These are phyloP conservation scores for Muscicapa comitata DNA, from an alignment of 2,797 vertebrate species.

Conservation along the genomic window DNA sequence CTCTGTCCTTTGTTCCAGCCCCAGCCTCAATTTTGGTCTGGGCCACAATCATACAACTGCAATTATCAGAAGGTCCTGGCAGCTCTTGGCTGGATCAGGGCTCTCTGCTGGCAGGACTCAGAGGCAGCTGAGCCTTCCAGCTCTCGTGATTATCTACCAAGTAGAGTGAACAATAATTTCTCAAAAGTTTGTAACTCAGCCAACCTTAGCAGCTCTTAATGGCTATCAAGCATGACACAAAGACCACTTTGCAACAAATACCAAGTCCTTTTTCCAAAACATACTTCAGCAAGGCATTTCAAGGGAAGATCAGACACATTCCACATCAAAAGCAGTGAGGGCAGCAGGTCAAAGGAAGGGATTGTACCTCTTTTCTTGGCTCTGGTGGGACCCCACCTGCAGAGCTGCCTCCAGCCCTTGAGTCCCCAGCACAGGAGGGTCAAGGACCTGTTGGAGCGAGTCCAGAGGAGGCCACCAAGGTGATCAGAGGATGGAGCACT, in stretches of 20 bases:
- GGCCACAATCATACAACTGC: not conserved
- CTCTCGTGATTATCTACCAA: not conserved
- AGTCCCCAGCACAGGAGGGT: not conserved
- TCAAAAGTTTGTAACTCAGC: not conserved
- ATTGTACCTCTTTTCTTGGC: not conserved
- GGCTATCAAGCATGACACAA: not conserved
- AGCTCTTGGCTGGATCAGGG: not conserved
- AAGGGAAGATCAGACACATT: not conserved
- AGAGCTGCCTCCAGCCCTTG: not conserved
- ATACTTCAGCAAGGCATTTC: not conserved
- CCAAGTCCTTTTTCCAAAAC: not conserved
- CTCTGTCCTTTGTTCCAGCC: not conserved
- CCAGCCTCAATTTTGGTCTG: not conserved
- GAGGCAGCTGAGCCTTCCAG: not conserved
- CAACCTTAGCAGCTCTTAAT: not conserved
- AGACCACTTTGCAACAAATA: not conserved
- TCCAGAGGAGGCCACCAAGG: not conserved
- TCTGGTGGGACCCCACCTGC: not conserved
- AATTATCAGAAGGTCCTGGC: not conserved
- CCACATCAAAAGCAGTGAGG: accelerated
- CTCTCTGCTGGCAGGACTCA: not conserved
- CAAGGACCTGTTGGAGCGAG: not conserved
- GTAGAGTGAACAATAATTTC: not conserved
- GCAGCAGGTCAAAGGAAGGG: not conserved
- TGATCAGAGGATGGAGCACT: not conserved